Conservation (phyloP, 2,797 vertebrate species). For the Alca torda region DNA sequence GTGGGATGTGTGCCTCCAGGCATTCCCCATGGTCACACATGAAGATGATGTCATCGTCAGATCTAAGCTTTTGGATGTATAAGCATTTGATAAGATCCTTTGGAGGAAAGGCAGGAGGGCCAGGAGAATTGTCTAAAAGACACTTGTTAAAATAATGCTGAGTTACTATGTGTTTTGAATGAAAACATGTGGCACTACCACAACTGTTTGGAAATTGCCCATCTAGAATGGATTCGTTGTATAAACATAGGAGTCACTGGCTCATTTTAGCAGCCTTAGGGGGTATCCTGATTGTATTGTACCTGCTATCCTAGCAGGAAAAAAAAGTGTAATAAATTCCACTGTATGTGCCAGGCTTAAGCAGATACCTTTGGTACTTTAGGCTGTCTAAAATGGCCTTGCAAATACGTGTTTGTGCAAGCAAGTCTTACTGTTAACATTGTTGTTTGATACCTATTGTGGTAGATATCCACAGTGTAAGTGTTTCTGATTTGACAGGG, state of each 20-base stretch:
- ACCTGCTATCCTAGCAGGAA: background rate
- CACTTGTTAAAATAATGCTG: background rate
- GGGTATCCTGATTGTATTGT: background rate
- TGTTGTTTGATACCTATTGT: background rate
- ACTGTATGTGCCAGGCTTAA: background rate
- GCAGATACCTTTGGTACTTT: background rate
- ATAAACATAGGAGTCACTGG: slow-evolving; percentile 3
- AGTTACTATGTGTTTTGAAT: background rate
- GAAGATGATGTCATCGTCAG: background rate
- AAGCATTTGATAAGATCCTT: background rate
- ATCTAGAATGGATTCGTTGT: slow-evolving; percentile 1
- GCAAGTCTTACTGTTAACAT: background rate
- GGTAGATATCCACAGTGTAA: background rate
- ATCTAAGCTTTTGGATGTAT: background rate
- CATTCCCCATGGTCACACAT: rapidly evolving
- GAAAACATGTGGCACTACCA: background rate
- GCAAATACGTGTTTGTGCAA: background rate
- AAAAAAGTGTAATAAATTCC: background rate
- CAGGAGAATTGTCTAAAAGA: background rate
- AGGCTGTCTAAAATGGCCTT: background rate
- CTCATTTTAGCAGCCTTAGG: slow-evolving; percentile 22
- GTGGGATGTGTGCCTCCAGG: background rate
- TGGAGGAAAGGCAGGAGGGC: background rate
- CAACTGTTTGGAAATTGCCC: background rate
- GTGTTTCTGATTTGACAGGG: background rate